Evolutionary conservation across 1,140 invertebrate genomes (phyloP), one percentile per base, ranked within the genome.

Genomic region (Drosophila auraria): DNA sequence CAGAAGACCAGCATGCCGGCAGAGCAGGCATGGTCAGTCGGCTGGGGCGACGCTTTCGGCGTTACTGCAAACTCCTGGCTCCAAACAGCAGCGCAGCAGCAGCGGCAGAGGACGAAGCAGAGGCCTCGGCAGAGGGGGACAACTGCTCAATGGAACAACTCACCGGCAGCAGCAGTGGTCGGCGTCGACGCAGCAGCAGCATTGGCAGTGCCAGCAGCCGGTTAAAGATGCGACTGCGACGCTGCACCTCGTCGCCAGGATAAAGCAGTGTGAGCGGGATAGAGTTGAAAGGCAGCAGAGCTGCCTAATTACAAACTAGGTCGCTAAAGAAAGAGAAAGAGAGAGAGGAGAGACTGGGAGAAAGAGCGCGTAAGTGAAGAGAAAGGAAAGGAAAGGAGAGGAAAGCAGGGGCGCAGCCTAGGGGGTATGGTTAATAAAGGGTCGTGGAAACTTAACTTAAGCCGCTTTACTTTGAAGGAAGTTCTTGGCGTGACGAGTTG

Each of bases 201-300:
- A 80, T 79, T 47, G 68, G 78, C 20, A 80, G 84, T 51, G 78
- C 75, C 50, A 75, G 70, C 20, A 90, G 70, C 53, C 84, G 86
- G 12, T 42, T 90, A 12, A 89, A 84, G 70, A 63, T 90, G 84
- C 86, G 84, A 30, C 56, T 89, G 25, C 69, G 81, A 33, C 86
- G 84, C 15, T 81, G 70, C 36, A 90, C 74, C 45, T 89, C 84
- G 25, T 90, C 84, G 20, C 84, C 84, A 27, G 84, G 82, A 25
- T 89, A 90, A 33, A 20, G 14, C 8, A 8, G 20, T n/a, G 36
- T 14, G 63, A 64, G 58, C 15, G 58, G 36, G 20, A 40, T 36
- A 11, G 14, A 6, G 1, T n/a, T 56, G 15, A 40, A 25, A n/a
- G 25, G 25, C 61, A 38, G 60, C 38, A 56, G 50, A 23, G 30